These are phyloP conservation scores for Tiliacea aurago DNA, from an alignment of 2,888 invertebrate genomes.

Conservation along the genomic window DNA sequence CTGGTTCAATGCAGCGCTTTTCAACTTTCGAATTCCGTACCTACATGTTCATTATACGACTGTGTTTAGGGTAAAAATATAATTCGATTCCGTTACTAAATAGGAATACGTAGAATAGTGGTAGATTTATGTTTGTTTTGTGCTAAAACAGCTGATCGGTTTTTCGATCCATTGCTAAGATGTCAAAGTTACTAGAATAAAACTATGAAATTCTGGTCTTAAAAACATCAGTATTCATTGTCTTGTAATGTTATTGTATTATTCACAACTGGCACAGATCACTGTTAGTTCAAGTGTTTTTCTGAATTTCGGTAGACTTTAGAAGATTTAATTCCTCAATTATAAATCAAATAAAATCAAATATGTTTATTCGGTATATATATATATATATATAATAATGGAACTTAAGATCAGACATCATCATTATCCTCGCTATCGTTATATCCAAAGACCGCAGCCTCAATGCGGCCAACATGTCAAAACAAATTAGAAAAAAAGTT, in stretches of 20 bases:
- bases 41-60: background rate
- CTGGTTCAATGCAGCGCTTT: conserved; percentile 26
- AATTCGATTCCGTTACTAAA: background rate
- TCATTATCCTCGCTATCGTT: conserved; percentile 73
- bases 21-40: conserved; percentile 18
- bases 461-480: conserved; percentile 83
- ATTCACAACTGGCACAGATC: background rate
- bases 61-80: background rate
- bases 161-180: background rate
- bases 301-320: background rate
- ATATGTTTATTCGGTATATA: too few species aligned
- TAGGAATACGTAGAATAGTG: too few species aligned
- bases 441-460: conserved; percentile 74
- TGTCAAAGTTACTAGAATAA: background rate
- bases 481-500: conserved; percentile 80
- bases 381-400: too few species aligned
- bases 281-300: background rate
- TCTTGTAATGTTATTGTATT: background rate
- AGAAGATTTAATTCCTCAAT: background rate
- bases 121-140: background rate
- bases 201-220: background rate
- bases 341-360: too few species aligned
- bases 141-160: background rate
- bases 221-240: background rate
- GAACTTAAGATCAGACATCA: conserved; percentile 18